phyloP scores from a whole-genome alignment of 2,113 vertebrate genomes.

The Pollimyrus isidori region DNA sequence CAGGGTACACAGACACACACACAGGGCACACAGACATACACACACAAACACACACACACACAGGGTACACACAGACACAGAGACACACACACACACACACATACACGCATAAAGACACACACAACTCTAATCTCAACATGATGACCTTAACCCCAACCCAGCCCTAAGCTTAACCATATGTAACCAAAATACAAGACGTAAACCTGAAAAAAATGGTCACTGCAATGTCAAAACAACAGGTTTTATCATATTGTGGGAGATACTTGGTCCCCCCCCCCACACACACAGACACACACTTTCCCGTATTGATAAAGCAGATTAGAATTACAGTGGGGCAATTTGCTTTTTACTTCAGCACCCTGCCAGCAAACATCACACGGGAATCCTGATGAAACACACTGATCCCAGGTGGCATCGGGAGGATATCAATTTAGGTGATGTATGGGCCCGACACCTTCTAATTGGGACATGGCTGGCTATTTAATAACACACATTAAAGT shows the following conservation, averaged over 20 bases:
- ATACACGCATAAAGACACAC: too few relatives aligned
- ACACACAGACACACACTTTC: neutral
- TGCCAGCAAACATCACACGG: constrained; percentile 40
- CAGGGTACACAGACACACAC: neutral
- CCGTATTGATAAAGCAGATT: neutral
- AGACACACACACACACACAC: neutral
- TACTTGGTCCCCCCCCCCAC: neutral
- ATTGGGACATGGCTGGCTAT: constrained; percentile 69
- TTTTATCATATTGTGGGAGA: too few relatives aligned
- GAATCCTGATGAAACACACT: constrained; percentile 41
- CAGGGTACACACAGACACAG: too few relatives aligned
- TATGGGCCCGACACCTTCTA: constrained; percentile 55
- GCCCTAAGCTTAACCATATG: neutral
- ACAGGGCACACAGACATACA: neutral
- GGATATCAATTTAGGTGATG: constrained; percentile 70
- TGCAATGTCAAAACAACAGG: neutral
- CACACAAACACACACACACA: neutral
- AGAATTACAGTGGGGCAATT: constrained; percentile 32
- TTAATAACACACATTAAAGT: constrained; percentile 67
- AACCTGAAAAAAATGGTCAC: too few relatives aligned
- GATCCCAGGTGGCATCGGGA: constrained; percentile 50
- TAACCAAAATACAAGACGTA: neutral
- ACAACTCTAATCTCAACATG: too few relatives aligned
- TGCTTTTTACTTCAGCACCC: constrained; percentile 18
- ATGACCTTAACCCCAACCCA: neutral